These are phyloP conservation scores for Peromyscus aztecus DNA, from an alignment of 2,797 vertebrate genomes.

Conservation along the genomic window DNA sequence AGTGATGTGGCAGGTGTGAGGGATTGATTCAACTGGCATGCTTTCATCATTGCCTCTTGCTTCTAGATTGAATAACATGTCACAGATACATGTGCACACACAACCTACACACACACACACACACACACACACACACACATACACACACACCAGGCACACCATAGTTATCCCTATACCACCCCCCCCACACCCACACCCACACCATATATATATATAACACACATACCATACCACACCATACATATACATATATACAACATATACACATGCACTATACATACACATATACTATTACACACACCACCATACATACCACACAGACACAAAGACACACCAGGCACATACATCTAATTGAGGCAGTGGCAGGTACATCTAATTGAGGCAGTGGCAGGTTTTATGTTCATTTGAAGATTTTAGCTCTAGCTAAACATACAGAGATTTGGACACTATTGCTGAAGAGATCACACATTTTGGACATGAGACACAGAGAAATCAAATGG, in stretches of 20 bases:
- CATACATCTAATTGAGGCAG: background rate
- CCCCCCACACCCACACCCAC: background rate
- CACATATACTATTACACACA: background rate
- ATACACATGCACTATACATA: background rate
- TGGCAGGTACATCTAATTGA: background rate
- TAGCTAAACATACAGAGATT: constrained; percentile 48
- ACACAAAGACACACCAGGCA: background rate
- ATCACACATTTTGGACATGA: background rate
- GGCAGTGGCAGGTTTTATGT: background rate
- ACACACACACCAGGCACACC: background rate
- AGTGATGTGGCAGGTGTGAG: background rate
- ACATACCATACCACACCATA: background rate
- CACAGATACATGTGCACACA: background rate
- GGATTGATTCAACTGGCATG: background rate
- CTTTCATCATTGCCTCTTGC: background rate
- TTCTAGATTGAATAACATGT: background rate
- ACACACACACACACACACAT: background rate
- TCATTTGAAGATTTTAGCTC: constrained; percentile 27
- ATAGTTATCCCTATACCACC: background rate
- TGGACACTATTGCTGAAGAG: background rate
- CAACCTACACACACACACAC: background rate
- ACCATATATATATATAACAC: background rate
- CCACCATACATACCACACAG: background rate
- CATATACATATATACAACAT: background rate
- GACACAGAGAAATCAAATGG: background rate